Base-by-base conservation (phyloP, 2,888 invertebrate species). In the Hyles lineata region DNA sequence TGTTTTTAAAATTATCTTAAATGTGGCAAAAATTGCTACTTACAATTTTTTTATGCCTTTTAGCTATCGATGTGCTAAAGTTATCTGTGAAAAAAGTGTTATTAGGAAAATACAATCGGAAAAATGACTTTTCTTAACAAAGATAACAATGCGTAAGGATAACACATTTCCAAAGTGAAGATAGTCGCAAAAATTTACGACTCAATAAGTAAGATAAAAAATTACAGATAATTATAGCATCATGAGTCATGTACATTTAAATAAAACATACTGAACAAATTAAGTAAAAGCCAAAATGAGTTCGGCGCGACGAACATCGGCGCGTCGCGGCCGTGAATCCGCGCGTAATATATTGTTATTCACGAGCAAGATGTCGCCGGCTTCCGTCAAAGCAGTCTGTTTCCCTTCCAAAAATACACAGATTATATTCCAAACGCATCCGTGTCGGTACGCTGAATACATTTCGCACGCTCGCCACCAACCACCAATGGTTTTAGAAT, bases 371-470 rank as follows among this genome's bases (percentile, higher is more conserved):
- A 90, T 90, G 89, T 88, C 89, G 86, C 85, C 82, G 84, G 88
- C 87, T 89, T 88, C 89, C 89, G 88, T 85, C 89, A 86, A 88
- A 88, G 78, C 83, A 76, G 84, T 80, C 85, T 84, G 87, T 85
- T 88, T 90, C 89, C 87, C 81, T 90, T 89, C 89, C 90, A 89
- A 91, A 91, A 90, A 90, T 90, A 90, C 85, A 77, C 85, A 86
- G 85, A 86, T 83, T 87, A 83, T 88, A 89, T 89, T 88, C 87
- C 82, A 80, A 86, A 88, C 88, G 84, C 89, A 88, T 88, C 85
- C 85, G 89, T 87, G 85, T 84, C 85, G 85, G 83, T 83, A 81
- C 85, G 83, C 76, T 84, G 85, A 82, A 79, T 86, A 79, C 82
- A 84, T 85, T 85, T 87, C 81, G 84, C 86, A 84, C 83, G 82